Evolutionary conservation across 2,888 invertebrate species (phyloP).

Genomic region (Luperina testacea): DNA sequence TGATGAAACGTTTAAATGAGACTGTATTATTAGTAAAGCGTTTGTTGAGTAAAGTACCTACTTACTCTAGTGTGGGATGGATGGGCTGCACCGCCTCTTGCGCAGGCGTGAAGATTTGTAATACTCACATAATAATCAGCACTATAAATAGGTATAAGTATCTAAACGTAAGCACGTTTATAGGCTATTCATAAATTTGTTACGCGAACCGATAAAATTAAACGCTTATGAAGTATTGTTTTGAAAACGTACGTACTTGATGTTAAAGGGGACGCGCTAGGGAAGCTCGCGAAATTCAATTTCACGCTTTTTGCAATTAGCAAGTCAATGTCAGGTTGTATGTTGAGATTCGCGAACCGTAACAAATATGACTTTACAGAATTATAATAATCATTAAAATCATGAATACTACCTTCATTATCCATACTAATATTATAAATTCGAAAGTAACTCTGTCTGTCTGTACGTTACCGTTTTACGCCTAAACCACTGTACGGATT

Average conservation of each 20-base stretch:
- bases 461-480: too few relatives aligned
- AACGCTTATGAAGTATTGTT: constrained; percentile 27
- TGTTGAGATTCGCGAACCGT: not conserved
- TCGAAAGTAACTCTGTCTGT: too few relatives aligned
- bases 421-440: too few relatives aligned
- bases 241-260: constrained; percentile 16
- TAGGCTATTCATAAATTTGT: constrained; percentile 48
- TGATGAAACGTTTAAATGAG: constrained; percentile 56
- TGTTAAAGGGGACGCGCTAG: not conserved
- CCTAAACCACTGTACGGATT: too few relatives aligned
- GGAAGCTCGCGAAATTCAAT: too few relatives aligned
- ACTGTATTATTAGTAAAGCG: constrained; percentile 56
- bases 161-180: constrained; percentile 19
- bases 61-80: constrained; percentile 53
- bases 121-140: constrained; percentile 61
- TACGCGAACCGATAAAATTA: constrained; percentile 45
- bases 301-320: not conserved
- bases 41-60: constrained; percentile 54
- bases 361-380: not conserved
- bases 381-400: not conserved
- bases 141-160: constrained; percentile 49
- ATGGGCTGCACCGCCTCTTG: constrained; percentile 63
- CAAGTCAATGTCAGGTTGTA: not conserved
- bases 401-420: not conserved
- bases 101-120: constrained; percentile 67